These are phyloP conservation scores for Pseudochaenichthys georgianus DNA, from an alignment of 2,797 vertebrate species.

Conservation along the genomic window DNA sequence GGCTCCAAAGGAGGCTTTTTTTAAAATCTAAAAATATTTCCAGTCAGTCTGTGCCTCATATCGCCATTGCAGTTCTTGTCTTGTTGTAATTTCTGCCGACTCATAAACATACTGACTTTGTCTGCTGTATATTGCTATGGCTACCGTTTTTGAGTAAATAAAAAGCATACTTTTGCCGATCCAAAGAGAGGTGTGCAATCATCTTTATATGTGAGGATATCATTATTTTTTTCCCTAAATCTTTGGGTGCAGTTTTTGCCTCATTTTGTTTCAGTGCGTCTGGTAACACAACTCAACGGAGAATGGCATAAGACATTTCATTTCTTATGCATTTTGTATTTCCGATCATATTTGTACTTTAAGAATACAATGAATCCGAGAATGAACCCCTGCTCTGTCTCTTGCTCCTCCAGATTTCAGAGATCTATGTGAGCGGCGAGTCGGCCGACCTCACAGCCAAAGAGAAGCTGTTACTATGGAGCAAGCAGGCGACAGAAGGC, in stretches of 20 bases:
- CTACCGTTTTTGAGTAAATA: background rate
- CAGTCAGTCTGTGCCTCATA: background rate
- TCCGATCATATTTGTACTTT: background rate
- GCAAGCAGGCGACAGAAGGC: constrained; percentile 94
- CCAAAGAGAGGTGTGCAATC: too few relatives aligned
- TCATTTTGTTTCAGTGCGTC: background rate
- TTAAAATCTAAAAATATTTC: background rate
- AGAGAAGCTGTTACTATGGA: constrained; percentile 98
- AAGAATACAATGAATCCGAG: background rate
- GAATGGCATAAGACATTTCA: background rate
- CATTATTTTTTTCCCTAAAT: too few relatives aligned
- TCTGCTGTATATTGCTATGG: background rate
- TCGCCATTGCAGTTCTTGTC: background rate
- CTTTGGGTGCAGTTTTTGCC: too few relatives aligned
- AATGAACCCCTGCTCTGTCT: background rate
- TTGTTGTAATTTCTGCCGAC: constrained; percentile 17
- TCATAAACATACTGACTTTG: background rate
- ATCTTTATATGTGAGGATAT: too few relatives aligned
- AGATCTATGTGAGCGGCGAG: constrained; percentile 98
- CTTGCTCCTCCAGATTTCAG: constrained; percentile 90
- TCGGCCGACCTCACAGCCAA: constrained; percentile 97
- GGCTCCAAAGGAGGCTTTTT: background rate
- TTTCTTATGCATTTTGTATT: background rate
- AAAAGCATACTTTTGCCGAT: too few relatives aligned
- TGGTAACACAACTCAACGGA: background rate